phyloP scores from a whole-genome alignment of 2,888 invertebrate genomes.

The Drymonia ruficornis region DNA sequence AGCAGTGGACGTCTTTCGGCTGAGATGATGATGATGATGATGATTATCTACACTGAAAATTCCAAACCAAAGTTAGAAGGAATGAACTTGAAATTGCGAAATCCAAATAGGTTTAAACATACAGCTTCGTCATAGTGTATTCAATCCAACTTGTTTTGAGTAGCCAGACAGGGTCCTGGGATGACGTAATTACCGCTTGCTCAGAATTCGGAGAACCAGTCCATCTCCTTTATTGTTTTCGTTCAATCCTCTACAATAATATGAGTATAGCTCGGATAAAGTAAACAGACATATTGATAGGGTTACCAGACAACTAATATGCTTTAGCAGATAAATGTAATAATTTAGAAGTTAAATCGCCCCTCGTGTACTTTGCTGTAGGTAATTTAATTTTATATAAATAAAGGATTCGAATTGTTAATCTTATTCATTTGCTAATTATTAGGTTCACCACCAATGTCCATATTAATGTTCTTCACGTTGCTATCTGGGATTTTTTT shows the following conservation, averaged over 20 bases:
- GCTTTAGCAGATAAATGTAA: too few relatives aligned
- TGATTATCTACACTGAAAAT: not conserved
- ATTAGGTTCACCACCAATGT: too few relatives aligned
- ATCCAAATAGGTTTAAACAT: not conserved
- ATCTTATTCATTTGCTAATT: too few relatives aligned
- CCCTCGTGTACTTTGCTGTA: too few relatives aligned
- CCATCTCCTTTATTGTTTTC: conserved; percentile 48
- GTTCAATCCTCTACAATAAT: conserved; percentile 48
- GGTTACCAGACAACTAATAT: not conserved
- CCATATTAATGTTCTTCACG: too few relatives aligned
- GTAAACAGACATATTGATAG: conserved; percentile 5
- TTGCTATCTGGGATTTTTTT: too few relatives aligned
- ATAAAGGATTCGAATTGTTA: too few relatives aligned
- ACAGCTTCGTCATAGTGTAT: conserved; percentile 6
- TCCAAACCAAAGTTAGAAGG: not conserved
- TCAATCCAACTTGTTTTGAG: conserved; percentile 29
- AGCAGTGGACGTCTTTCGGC: too few relatives aligned
- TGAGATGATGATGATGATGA: too few relatives aligned
- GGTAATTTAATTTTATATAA: too few relatives aligned
- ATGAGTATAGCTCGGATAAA: conserved; percentile 17
- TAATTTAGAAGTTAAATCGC: too few relatives aligned
- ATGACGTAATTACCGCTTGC: conserved; percentile 45
- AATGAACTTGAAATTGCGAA: not conserved
- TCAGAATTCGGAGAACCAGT: conserved; percentile 35
- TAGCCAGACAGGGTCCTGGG: conserved; percentile 18